Evolutionary conservation across 2,888 invertebrate genomes (phyloP).

Genomic region (Cerastis rubricosa): DNA sequence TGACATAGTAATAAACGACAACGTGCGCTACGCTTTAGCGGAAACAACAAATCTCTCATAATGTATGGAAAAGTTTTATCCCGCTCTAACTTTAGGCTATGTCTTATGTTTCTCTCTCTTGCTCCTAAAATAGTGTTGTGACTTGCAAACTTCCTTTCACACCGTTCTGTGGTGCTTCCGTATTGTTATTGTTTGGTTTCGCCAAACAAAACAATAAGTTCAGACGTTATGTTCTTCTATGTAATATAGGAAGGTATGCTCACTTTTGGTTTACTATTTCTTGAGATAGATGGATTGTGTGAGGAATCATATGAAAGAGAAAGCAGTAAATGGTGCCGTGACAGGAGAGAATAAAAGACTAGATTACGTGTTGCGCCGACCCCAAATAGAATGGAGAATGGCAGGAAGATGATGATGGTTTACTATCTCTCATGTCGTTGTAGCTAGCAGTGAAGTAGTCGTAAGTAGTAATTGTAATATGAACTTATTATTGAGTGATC

Average conservation of each 20-base stretch:
- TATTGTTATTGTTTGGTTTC: slow-evolving; percentile 41
- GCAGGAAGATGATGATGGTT: no score
- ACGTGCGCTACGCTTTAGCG: neutral
- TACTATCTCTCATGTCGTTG: neutral
- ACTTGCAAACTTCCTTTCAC: slow-evolving; percentile 22
- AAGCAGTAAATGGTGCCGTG: no score
- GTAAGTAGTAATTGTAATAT: neutral
- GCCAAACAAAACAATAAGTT: slow-evolving; percentile 32
- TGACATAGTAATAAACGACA: neutral
- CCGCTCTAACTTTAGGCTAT: slow-evolving; percentile 10
- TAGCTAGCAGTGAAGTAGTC: neutral
- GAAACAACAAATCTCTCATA: slow-evolving; percentile 31
- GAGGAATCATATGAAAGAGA: no score
- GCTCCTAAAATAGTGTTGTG: slow-evolving; percentile 12
- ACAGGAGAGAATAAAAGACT: no score
- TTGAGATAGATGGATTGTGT: no score
- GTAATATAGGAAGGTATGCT: neutral
- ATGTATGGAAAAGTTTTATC: slow-evolving; percentile 22
- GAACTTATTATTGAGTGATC: neutral
- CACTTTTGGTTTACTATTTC: neutral
- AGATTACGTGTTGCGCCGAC: no score
- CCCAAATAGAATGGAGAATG: no score
- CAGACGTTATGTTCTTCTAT: neutral
- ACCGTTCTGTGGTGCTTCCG: neutral
- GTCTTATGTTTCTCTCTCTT: slow-evolving; percentile 16